Percentiles rank a stretch among this genome's conserved stretches.
Evolutionary conservation across 1,140 invertebrate species (phyloP).

Genomic region (Scaptomyza hsui): DNA sequence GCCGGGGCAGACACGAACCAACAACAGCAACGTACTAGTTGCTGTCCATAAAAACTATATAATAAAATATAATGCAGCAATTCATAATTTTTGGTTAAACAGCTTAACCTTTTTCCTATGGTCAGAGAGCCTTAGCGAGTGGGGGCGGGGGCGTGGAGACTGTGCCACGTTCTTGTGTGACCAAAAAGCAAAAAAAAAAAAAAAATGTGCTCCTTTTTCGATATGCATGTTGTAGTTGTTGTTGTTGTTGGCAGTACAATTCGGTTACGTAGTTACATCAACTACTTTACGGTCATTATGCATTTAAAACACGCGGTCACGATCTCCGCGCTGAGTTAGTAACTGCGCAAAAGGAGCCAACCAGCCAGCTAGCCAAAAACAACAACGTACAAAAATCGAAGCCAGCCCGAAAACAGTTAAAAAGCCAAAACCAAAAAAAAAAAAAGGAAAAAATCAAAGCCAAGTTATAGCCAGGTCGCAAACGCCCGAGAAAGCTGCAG

Average conservation of each 20-base stretch:
- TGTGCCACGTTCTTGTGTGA: slow-evolving; percentile 52
- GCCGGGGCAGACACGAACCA: slow-evolving; percentile 52
- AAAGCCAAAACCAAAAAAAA: slow-evolving; percentile 12
- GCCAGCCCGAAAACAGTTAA: slow-evolving; percentile 39
- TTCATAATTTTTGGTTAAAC: slow-evolving; percentile 79
- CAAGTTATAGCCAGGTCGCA: slow-evolving; percentile 45
- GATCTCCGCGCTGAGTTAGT: slow-evolving; percentile 81
- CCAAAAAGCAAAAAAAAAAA: slow-evolving; percentile 28
- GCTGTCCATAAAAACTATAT: slow-evolving; percentile 69
- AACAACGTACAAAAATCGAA: slow-evolving; percentile 52
- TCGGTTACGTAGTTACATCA: slow-evolving; percentile 68
- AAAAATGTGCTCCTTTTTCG: slow-evolving; percentile 65
- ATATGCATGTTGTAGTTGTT: slow-evolving; percentile 61
- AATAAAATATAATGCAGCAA: slow-evolving; percentile 82
- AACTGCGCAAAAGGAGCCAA: slow-evolving; percentile 62
- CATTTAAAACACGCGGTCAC: slow-evolving; percentile 84
- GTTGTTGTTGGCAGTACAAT: slow-evolving; percentile 58
- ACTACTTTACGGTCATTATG: slow-evolving; percentile 84
- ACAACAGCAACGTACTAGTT: slow-evolving; percentile 33
- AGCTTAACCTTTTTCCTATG: slow-evolving; percentile 47
- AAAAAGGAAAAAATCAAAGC: slow-evolving; percentile 47
- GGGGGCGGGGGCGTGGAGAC: background rate
- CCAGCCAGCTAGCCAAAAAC: slow-evolving; percentile 18
- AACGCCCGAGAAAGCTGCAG: slow-evolving; percentile 43
- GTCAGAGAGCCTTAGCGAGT: background rate